Conservation (phyloP, 2,888 invertebrate genomes). For the Marasmarcha lunaedactyla region DNA sequence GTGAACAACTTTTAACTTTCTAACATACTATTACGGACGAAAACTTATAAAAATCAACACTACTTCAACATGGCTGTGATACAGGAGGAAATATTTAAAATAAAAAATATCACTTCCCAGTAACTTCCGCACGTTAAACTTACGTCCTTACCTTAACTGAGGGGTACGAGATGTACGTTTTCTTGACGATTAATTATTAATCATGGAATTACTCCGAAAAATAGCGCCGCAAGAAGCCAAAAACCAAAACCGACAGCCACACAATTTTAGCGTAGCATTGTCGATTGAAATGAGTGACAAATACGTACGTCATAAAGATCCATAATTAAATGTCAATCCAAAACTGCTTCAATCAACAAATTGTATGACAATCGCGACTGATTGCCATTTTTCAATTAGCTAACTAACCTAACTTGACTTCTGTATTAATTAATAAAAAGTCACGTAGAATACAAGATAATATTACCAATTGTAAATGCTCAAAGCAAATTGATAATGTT, state of each 20-base stretch:
- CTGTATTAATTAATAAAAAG: no score
- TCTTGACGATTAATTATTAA: conserved; percentile 53
- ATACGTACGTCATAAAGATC: no score
- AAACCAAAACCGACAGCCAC: not conserved
- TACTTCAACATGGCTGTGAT: conserved; percentile 71
- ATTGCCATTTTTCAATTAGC: no score
- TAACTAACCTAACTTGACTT: no score
- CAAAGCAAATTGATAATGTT: no score
- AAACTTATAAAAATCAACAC: conserved; percentile 65
- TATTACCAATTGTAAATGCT: no score
- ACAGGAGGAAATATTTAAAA: conserved; percentile 65
- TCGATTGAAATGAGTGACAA: no score
- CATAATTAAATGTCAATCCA: no score
- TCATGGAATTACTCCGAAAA: conserved; percentile 37
- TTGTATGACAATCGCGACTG: no score
- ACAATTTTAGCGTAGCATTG: no score
- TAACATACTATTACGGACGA: conserved; percentile 53
- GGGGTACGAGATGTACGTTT: conserved; percentile 57
- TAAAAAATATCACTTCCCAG: conserved; percentile 67
- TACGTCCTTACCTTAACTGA: conserved; percentile 68
- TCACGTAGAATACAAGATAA: no score
- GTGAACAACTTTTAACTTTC: conserved; percentile 61
- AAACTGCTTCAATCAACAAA: no score
- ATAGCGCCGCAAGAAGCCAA: conserved; percentile 49
- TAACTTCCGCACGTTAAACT: conserved; percentile 60